phyloP scores from a whole-genome alignment of 2,113 vertebrate genomes.

The Xenopus laevis region DNA sequence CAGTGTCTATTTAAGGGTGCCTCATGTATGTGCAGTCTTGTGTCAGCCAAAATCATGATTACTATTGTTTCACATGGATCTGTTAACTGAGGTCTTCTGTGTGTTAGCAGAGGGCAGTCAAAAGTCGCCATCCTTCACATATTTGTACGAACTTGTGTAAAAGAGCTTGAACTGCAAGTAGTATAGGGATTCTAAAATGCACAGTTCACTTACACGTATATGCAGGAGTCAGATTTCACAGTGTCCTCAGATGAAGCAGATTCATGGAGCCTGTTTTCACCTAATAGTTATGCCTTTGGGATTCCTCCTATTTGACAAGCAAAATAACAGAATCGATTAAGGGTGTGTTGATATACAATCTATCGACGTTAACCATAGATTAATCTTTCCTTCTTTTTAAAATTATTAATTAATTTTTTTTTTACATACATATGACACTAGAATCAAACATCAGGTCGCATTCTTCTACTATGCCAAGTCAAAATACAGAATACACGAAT shows the following conservation, averaged over 20 bases:
- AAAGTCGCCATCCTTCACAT: constrained; percentile 22
- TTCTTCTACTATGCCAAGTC: too few relatives aligned
- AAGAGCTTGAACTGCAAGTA: neutral
- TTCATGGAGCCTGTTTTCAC: neutral
- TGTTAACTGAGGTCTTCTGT: neutral
- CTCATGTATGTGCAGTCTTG: neutral
- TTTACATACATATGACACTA: too few relatives aligned
- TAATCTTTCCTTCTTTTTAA: too few relatives aligned
- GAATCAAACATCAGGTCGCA: too few relatives aligned
- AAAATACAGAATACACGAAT: too few relatives aligned
- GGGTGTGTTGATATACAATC: too few relatives aligned
- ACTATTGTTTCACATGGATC: neutral
- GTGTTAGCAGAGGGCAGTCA: constrained; percentile 8
- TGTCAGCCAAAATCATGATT: neutral
- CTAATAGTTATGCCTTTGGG: too few relatives aligned
- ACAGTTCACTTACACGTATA: neutral
- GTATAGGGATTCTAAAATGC: constrained; percentile 6
- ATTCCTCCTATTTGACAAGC: too few relatives aligned
- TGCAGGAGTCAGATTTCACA: constrained; percentile 20
- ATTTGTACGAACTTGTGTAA: constrained; percentile 43
- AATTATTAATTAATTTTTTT: too few relatives aligned
- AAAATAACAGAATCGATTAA: too few relatives aligned
- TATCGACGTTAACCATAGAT: too few relatives aligned
- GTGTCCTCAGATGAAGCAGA: neutral
- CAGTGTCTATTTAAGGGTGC: neutral